These are phyloP conservation scores for Troilus luridus DNA, from an alignment of 2,888 invertebrate genomes.

Conservation along the genomic window DNA sequence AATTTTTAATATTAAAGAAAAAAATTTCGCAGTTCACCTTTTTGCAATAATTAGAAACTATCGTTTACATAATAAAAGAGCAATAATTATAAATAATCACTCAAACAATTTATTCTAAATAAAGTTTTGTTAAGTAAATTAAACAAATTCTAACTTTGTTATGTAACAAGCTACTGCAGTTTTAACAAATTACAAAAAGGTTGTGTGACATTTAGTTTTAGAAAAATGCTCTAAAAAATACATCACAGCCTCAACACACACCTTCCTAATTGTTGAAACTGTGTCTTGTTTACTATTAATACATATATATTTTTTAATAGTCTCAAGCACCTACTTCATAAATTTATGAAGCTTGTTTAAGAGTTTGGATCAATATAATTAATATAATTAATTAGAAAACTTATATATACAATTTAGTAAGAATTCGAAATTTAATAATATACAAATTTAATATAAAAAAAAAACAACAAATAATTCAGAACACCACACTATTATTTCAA, in stretches of 20 bases:
- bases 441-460: constrained; percentile 44
- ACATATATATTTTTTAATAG: constrained; percentile 7
- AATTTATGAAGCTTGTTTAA: constrained; percentile 47
- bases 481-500: not conserved
- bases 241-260: constrained; percentile 60
- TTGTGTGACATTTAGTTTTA: constrained; percentile 59
- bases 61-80: constrained; percentile 42
- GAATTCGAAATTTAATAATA: constrained; percentile 47
- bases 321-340: constrained; percentile 45
- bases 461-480: constrained; percentile 1
- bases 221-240: constrained; percentile 60
- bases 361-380: not conserved
- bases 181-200: constrained; percentile 60
- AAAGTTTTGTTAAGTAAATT: constrained; percentile 28
- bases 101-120: constrained; percentile 50
- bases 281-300: constrained; percentile 57
- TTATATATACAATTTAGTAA: constrained; percentile 44
- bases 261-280: constrained; percentile 60
- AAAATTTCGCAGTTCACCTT: not conserved
- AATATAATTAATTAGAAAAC: constrained; percentile 14
- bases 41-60: constrained; percentile 25
- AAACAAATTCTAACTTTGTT: constrained; percentile 46
- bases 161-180: constrained; percentile 59
- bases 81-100: constrained; percentile 41
- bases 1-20: constrained; percentile 33